Conservation (phyloP, 2,888 invertebrate species). For the Dioctria linearis region DNA sequence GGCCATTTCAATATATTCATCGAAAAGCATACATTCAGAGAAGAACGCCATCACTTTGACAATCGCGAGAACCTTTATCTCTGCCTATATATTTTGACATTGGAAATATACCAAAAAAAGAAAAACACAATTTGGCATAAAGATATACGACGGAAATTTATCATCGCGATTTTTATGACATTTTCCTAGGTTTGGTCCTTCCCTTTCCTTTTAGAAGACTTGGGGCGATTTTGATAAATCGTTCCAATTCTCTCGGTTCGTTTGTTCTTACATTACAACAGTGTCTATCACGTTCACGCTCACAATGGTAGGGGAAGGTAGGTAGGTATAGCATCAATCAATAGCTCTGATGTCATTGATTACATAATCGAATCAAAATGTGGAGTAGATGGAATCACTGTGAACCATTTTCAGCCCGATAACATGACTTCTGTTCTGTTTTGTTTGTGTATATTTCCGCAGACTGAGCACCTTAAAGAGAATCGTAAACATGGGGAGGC, state of each 20-base stretch:
- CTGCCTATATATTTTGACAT: neutral
- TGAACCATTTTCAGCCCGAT: neutral
- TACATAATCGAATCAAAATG: conserved; percentile 3
- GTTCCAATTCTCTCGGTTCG: neutral
- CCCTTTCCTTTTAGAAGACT: neutral
- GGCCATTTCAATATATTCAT: neutral
- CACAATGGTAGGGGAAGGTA: too few relatives aligned
- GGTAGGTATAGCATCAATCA: conserved; percentile 15
- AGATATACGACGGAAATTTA: neutral
- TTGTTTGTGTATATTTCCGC: neutral
- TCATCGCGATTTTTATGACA: conserved; percentile 1
- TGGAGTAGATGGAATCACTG: neutral
- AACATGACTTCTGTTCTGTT: neutral
- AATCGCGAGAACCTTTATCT: neutral
- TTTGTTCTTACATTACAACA: neutral
- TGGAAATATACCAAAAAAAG: neutral
- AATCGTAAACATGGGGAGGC: neutral
- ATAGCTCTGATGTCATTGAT: conserved; percentile 1
- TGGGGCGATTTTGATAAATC: neutral
- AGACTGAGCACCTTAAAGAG: neutral
- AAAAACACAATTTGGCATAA: neutral
- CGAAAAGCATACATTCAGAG: neutral
- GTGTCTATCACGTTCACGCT: neutral
- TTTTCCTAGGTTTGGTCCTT: neutral
- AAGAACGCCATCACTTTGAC: too few relatives aligned